phyloP scores from a whole-genome alignment of 2,888 invertebrate species.

The Digitonthophagus gazella region DNA sequence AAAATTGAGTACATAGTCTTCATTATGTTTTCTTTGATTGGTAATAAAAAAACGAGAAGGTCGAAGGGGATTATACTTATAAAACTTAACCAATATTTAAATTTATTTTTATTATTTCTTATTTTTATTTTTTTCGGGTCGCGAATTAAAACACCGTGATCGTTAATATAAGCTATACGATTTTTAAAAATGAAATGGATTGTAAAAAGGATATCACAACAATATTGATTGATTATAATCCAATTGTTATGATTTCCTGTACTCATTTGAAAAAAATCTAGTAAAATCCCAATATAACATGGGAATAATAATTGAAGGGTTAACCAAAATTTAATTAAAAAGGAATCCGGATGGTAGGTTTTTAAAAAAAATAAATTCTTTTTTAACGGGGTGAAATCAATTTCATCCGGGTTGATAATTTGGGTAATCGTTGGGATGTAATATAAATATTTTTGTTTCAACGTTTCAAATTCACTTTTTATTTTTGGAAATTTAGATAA shows the following conservation, averaged over 20 bases:
- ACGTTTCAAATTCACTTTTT: conserved; percentile 3
- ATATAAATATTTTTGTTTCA: conserved; percentile 13
- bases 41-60: conserved; percentile 23
- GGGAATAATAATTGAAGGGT: conserved; percentile 21
- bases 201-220: conserved; percentile 26
- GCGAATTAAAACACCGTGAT: conserved; percentile 22
- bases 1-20: conserved; percentile 14
- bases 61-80: conserved; percentile 28
- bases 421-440: conserved; percentile 17
- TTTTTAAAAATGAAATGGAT: conserved; percentile 23
- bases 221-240: conserved; percentile 25
- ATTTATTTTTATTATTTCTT: not conserved
- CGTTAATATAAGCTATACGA: conserved; percentile 26
- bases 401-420: not conserved
- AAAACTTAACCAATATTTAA: conserved; percentile 20
- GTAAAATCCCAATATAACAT: conserved; percentile 25
- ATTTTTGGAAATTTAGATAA: conserved; percentile 12
- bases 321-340: not conserved
- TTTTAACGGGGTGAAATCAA: not conserved
- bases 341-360: not conserved
- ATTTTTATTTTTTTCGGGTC: conserved; percentile 22
- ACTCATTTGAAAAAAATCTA: conserved; percentile 29
- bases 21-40: not conserved
- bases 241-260: conserved; percentile 9
- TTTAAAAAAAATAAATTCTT: not conserved